A percentile compares a stretch with the other conserved stretches of the same genome.
Evolutionary conservation across 2,888 invertebrate species (phyloP).

Genomic region (Plemyria rubiginata): DNA sequence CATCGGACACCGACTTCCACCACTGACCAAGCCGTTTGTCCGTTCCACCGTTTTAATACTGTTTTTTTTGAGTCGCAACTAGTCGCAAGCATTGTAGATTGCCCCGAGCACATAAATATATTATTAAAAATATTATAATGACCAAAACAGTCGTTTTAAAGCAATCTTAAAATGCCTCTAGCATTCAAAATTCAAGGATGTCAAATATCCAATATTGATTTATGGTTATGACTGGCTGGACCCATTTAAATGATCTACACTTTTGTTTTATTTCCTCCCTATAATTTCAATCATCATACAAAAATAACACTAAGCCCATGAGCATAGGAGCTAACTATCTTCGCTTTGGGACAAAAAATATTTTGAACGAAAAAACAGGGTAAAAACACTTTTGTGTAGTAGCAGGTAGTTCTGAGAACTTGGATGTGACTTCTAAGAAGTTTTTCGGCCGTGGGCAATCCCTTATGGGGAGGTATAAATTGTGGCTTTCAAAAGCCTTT

Average conservation of each 20-base stretch:
- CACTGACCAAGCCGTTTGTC: too few relatives aligned
- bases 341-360: constrained; percentile 22
- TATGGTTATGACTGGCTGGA: constrained; percentile 54
- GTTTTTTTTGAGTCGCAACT: too few relatives aligned
- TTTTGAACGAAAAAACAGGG: constrained; percentile 36
- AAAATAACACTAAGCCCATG: constrained; percentile 5
- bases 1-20: too few relatives aligned
- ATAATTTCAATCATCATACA: constrained; percentile 26
- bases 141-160: constrained; percentile 31
- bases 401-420: constrained; percentile 69
- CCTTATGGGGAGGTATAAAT: constrained; percentile 46
- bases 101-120: not conserved
- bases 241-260: constrained; percentile 50
- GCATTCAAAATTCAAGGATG: constrained; percentile 43
- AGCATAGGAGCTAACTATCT: constrained; percentile 1
- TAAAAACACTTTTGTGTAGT: constrained; percentile 53
- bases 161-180: constrained; percentile 24
- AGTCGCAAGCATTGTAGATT: not conserved
- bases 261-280: constrained; percentile 53
- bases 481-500: constrained; percentile 38
- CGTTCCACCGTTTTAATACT: too few relatives aligned
- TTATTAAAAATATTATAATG: constrained; percentile 20
- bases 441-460: constrained; percentile 51
- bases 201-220: constrained; percentile 59
- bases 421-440: constrained; percentile 60